Conservation (phyloP, 2,888 invertebrate species). For the Ennomos quercinarius region DNA sequence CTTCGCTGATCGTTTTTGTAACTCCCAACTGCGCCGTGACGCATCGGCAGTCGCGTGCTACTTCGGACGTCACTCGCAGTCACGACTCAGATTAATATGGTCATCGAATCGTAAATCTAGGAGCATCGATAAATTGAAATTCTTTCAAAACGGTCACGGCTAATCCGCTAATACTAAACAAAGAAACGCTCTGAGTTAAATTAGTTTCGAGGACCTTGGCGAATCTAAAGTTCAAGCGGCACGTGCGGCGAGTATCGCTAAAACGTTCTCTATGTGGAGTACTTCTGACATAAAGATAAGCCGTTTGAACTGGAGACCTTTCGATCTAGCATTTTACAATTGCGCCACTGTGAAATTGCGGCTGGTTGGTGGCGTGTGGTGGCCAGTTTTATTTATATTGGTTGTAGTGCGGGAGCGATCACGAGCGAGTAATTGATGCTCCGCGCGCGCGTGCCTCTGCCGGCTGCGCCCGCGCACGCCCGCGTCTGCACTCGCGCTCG, state of each 20-base stretch:
- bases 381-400: conserved; percentile 81
- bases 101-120: conserved; percentile 57
- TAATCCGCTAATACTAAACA: conserved; percentile 36
- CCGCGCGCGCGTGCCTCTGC: conserved; percentile 65
- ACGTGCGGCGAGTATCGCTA: conserved; percentile 65
- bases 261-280: conserved; percentile 62
- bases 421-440: conserved; percentile 83
- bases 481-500: conserved; percentile 31
- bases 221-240: conserved; percentile 57
- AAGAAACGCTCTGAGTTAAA: conserved; percentile 42
- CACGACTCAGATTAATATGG: conserved; percentile 68
- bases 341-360: conserved; percentile 77
- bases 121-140: conserved; percentile 53
- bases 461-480: conserved; percentile 51
- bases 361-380: conserved; percentile 67
- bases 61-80: conserved; percentile 59
- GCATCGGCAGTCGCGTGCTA: conserved; percentile 66
- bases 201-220: conserved; percentile 49
- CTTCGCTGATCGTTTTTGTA: conserved; percentile 62
- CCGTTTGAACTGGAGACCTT: conserved; percentile 78
- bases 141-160: conserved; percentile 35
- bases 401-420: conserved; percentile 81
- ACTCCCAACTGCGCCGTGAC: conserved; percentile 57
- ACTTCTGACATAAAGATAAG: conserved; percentile 74
- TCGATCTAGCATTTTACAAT: conserved; percentile 80